Evolutionary conservation across 2,797 vertebrate species (phyloP), one percentile per base, ranked within the genome.

Genomic region (Urophycis tenuis): DNA sequence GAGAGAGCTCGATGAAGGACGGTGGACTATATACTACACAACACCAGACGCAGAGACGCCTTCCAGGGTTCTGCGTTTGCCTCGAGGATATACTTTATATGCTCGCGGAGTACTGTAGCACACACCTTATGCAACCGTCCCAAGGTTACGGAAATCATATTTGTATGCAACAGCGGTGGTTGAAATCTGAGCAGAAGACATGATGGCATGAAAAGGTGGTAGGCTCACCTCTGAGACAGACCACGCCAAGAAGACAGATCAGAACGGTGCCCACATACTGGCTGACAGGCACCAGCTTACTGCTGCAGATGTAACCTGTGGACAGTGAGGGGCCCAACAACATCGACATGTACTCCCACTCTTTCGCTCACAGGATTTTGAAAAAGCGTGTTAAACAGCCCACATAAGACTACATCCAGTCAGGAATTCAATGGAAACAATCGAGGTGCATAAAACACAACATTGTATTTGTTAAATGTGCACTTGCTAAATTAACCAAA

Each of bases 151-250:
- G 32, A 72, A 74, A 81, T 77, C 75, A 35, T 77, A 78, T 76
- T 79, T 45, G 78, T 35, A 81, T 84, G 34, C 45, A 3, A 22
- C 33, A 82, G 79, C n/a, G n/a, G 32, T 33, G 76, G 39, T 67
- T 67, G 73, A 85, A 82, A 81, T 79, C 35, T 74, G 75, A 79
- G 81, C 64, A 85, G 72, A 53, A 53, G 22, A 8, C 22, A 60
- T 60, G 45, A 53, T 19, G 53, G 53, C 25, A 60, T 25, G 53
- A n/a, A 29, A 79, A 39, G 76, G 75, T 14, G 70, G 75, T 30
- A 29, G 39, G 60, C 93, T 92, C 87, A 98, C 96, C 96, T 96
- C 96, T 90, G 60, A 98, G 92, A 88, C 95, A 98, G 77, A 94
- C 95, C 45, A 98, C 94, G 22, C 96, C 96, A 0, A 96, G 90